A percentile compares a stretch with the other conserved stretches of the same genome.
Conservation (phyloP, 2,113 vertebrate species). For the Okapia johnstoni region DNA sequence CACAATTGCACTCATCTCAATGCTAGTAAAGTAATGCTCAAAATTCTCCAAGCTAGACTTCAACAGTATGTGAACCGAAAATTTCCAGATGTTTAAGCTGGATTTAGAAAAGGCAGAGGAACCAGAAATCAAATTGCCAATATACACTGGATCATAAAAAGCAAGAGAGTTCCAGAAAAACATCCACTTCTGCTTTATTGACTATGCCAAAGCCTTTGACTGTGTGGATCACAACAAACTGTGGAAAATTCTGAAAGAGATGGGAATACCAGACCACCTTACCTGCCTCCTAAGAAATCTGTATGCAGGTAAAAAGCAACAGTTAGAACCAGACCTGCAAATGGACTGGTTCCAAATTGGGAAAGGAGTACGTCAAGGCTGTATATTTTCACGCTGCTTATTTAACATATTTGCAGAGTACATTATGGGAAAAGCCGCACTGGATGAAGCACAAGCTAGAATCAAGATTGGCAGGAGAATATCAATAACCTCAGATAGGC, state of each 20-base stretch:
- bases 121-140: neutral
- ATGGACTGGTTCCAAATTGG: neutral
- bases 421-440: rapidly evolving
- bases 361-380: neutral
- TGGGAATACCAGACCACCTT: neutral
- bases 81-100: neutral
- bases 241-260: neutral
- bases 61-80: neutral
- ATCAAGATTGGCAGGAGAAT: neutral
- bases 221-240: neutral
- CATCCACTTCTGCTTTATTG: neutral
- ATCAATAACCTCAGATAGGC: no score
- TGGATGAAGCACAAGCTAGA: neutral
- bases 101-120: neutral
- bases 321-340: neutral
- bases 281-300: neutral
- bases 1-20: neutral
- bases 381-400: neutral
- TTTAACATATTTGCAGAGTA: neutral
- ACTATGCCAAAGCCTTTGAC: neutral
- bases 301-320: neutral
- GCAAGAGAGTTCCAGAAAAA: neutral
- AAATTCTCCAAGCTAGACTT: neutral
- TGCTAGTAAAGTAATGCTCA: neutral
- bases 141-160: neutral